phyloP scores from a whole-genome alignment of 2,888 invertebrate species.

The Tuta absoluta region DNA sequence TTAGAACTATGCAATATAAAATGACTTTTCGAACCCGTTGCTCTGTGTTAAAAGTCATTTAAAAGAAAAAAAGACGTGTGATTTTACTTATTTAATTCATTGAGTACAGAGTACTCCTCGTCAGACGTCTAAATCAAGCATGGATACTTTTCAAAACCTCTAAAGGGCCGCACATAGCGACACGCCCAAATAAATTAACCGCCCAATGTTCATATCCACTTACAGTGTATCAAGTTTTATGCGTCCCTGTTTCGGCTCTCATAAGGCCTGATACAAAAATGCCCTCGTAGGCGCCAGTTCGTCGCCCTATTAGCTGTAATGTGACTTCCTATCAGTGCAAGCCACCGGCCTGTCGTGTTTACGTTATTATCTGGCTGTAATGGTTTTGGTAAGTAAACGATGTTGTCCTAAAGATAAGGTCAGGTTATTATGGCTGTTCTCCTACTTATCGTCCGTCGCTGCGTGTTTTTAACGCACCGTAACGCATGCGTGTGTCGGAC shows the following conservation, averaged over 20 bases:
- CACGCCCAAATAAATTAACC: slow-evolving; percentile 17
- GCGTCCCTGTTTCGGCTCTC: not conserved
- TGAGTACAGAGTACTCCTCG: too few species aligned
- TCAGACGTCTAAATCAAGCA: too few species aligned
- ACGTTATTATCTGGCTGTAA: slow-evolving; percentile 12
- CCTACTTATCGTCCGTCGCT: too few species aligned
- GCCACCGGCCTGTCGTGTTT: not conserved
- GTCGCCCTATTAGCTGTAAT: slow-evolving; percentile 62
- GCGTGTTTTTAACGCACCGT: too few species aligned
- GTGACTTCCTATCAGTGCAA: slow-evolving; percentile 44
- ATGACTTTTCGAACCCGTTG: too few species aligned
- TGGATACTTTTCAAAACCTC: too few species aligned
- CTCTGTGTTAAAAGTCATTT: too few species aligned
- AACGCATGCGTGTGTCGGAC: too few species aligned
- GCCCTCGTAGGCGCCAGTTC: slow-evolving; percentile 53
- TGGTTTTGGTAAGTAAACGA: not conserved
- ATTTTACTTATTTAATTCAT: too few species aligned
- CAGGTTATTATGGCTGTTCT: not conserved
- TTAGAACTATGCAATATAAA: too few species aligned
- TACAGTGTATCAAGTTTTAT: slow-evolving; percentile 21
- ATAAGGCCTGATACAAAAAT: slow-evolving; percentile 37
- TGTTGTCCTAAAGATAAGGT: not conserved
- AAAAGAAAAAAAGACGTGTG: too few species aligned
- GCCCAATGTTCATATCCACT: slow-evolving; percentile 25
- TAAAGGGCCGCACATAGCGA: not conserved